Evolutionary conservation across 1,140 invertebrate genomes (phyloP).

Genomic region (Papilio machaon): DNA sequence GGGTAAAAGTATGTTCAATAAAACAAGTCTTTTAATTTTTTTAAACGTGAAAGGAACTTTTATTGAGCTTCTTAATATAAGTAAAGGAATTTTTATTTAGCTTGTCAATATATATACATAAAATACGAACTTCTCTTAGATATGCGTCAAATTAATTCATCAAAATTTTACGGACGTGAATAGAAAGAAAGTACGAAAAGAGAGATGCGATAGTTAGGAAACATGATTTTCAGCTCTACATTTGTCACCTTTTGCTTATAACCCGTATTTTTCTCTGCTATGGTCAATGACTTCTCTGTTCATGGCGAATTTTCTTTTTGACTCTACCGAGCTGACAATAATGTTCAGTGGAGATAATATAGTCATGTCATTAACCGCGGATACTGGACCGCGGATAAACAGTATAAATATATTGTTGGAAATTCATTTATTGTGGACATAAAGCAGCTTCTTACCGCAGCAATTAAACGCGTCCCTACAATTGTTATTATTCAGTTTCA

Average conservation of each 20-base stretch:
- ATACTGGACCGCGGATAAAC: not conserved
- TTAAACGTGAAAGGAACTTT: too few relatives aligned
- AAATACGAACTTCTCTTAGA: too few relatives aligned
- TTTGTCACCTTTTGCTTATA: not conserved
- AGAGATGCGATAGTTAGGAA: too few relatives aligned
- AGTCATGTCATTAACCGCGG: not conserved
- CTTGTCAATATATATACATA: too few relatives aligned
- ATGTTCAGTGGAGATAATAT: not conserved
- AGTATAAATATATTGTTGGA: not conserved
- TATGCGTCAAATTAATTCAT: too few relatives aligned
- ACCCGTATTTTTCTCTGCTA: not conserved
- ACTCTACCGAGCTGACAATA: not conserved
- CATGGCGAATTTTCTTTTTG: not conserved
- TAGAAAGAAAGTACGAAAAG: too few relatives aligned
- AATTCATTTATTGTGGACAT: constrained; percentile 33
- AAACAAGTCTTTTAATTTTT: too few relatives aligned
- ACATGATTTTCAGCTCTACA: too few relatives aligned
- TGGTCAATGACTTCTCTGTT: not conserved
- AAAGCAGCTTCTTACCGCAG: constrained; percentile 34
- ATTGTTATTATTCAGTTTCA: constrained; percentile 38
- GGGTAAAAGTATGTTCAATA: too few relatives aligned
- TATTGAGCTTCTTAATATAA: too few relatives aligned
- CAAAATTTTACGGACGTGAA: too few relatives aligned
- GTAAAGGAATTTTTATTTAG: too few relatives aligned
- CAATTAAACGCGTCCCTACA: constrained; percentile 37